Evolutionary conservation across 1,140 invertebrate species (phyloP), one percentile per base, ranked within the genome.

Genomic region (Riptortus pedestris): DNA sequence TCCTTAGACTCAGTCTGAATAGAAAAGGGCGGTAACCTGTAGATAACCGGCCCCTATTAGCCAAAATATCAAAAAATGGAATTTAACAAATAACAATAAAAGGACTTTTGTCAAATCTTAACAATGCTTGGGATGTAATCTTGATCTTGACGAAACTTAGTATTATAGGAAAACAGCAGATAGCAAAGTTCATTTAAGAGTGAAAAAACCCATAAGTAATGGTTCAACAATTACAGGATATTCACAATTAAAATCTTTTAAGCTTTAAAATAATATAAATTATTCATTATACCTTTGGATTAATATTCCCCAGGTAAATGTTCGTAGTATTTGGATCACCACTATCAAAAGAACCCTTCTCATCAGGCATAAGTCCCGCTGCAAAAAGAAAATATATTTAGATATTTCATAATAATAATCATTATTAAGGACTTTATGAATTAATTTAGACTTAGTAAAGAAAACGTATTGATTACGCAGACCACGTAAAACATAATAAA

Each of bases 301-400:
- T 96, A 4, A 99, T 81, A 77, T 98, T 98, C 63, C 94, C 94
- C 47, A 99, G 78, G 74, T 98, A 99, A 14, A 99, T 81, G 76
- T 99, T 99, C 31, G 96, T 99, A 2, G 96, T 98, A 70, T 88
- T 93, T 52, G 94, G 93, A 81, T 98, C 94, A 1, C 93, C 92
- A 65, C 88, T 90, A 73, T 95, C 93, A 76, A 91, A 93, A 11
- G 88, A 91, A n/a, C 88, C 87, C 66, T 74, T 74, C 31, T 75
- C 73, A 59, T 73, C 70, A 33, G 60, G 28, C 18, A 62, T 28
- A 31, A 63, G 29, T 20, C 58, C 51, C 58, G 45, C 67, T 67
- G 48, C 51, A 63, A 64, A 67, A 47, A 60, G 57, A 63, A 2
- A 31, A n/a, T 14, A 2, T 18, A 55, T 22, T 18, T 18, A 22